These are phyloP conservation scores for Calyptommatus sinebrachiatus DNA, from an alignment of 2,113 vertebrate species.

Conservation along the genomic window DNA sequence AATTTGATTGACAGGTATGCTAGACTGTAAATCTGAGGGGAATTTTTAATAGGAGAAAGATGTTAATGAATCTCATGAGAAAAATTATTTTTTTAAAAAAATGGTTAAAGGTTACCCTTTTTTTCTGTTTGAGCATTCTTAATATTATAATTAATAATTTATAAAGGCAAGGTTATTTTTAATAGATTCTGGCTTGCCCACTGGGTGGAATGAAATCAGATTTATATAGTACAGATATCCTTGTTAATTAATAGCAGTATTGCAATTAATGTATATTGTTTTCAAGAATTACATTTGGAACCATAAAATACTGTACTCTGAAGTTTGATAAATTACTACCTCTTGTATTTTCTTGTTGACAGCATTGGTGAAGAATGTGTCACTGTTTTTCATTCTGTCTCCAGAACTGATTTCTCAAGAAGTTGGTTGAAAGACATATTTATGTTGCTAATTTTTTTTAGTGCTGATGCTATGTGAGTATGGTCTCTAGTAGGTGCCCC, in stretches of 20 bases:
- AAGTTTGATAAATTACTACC: neutral
- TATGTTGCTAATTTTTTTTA: neutral
- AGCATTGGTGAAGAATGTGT: neutral
- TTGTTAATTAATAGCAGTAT: neutral
- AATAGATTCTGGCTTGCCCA: neutral
- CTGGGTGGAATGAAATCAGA: neutral
- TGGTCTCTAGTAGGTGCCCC: neutral
- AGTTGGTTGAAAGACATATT: neutral
- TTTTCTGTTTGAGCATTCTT: neutral
- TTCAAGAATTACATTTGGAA: neutral
- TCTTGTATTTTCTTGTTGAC: neutral
- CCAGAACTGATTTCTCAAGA: neutral
- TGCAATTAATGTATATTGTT: neutral
- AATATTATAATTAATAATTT: slow-evolving; percentile 4
- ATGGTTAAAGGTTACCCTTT: neutral
- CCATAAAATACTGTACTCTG: neutral
- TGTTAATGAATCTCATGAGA: neutral
- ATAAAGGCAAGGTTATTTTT: slow-evolving; percentile 10
- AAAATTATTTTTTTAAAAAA: neutral
- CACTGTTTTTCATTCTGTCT: neutral
- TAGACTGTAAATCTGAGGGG: slow-evolving; percentile 2
- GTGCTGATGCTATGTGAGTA: neutral
- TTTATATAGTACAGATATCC: neutral
- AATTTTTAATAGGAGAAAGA: neutral
- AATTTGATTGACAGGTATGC: neutral